Evolutionary conservation across 2,113 vertebrate species (phyloP).

Genomic region (Leiothrix lutea): DNA sequence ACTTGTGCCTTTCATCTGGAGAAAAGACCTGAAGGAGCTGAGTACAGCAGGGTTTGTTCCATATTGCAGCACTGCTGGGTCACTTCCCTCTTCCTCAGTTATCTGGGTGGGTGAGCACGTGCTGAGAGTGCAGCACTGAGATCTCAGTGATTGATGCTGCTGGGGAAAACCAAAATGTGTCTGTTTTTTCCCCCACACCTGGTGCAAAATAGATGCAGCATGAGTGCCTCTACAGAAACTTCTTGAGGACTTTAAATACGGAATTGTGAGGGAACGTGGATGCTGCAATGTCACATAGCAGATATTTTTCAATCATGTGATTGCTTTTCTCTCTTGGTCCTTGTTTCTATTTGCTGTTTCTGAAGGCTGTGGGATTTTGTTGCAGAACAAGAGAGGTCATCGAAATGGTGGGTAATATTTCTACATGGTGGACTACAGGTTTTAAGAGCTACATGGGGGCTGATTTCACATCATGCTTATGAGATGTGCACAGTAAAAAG

Average conservation of each 20-base stretch:
- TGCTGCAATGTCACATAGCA: not conserved
- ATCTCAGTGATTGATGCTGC: conserved; percentile 37
- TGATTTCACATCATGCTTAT: not conserved
- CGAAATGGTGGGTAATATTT: not conserved
- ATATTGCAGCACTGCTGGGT: conserved; percentile 1
- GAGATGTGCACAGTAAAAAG: not conserved
- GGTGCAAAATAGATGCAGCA: not conserved
- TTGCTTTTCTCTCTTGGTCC: not conserved
- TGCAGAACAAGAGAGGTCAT: not conserved
- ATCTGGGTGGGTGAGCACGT: not conserved
- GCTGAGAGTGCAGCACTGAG: conserved; percentile 5
- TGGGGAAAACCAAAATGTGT: not conserved
- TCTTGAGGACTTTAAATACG: not conserved
- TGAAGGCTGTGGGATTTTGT: not conserved
- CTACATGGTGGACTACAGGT: not conserved
- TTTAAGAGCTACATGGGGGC: not conserved
- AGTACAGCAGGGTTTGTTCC: not conserved
- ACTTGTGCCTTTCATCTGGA: conserved; percentile 14
- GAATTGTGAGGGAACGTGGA: not conserved
- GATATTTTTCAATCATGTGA: not conserved
- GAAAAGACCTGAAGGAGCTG: conserved; percentile 1
- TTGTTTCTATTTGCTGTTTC: not conserved
- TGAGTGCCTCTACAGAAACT: not conserved
- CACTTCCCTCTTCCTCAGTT: conserved; percentile 8
- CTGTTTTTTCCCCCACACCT: not conserved